Conservation (phyloP, 2,888 invertebrate species). For the Polyommatus iphigenia region DNA sequence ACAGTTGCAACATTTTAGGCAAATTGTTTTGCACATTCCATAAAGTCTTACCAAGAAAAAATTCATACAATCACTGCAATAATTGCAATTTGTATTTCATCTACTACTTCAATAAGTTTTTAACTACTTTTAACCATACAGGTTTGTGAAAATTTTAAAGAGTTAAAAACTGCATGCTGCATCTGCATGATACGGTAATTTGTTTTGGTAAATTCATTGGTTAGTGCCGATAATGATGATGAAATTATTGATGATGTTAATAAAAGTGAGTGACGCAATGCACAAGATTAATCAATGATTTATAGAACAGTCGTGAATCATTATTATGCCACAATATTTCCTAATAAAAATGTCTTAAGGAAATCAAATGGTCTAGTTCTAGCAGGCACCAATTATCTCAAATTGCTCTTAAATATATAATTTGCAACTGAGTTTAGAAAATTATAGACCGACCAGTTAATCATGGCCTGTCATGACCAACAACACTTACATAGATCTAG, state of each 20-base stretch:
- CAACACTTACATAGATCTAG: neutral
- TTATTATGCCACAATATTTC: conserved; percentile 23
- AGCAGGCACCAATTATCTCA: conserved; percentile 24
- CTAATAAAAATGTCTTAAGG: conserved; percentile 16
- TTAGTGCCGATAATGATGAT: neutral
- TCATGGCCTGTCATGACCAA: conserved; percentile 1
- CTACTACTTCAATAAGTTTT: neutral
- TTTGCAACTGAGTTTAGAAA: conserved; percentile 28
- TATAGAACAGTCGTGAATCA: neutral
- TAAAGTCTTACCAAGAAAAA: neutral
- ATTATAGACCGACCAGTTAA: conserved; percentile 13
- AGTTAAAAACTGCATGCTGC: too few species aligned
- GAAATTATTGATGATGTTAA: neutral
- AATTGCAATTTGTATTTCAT: too few species aligned
- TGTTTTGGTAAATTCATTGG: too few species aligned
- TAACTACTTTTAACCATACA: neutral
- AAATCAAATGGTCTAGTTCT: conserved; percentile 24
- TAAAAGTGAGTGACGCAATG: neutral
- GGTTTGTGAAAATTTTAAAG: neutral
- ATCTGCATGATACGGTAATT: too few species aligned
- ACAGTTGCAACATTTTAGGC: conserved; percentile 12
- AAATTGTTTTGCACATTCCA: neutral
- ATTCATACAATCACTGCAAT: too few species aligned
- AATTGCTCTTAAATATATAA: conserved; percentile 30
- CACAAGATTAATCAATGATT: neutral